These are phyloP conservation scores for Xestoiulus laeticollis DNA, from an alignment of 2,888 invertebrate genomes.

Conservation along the genomic window DNA sequence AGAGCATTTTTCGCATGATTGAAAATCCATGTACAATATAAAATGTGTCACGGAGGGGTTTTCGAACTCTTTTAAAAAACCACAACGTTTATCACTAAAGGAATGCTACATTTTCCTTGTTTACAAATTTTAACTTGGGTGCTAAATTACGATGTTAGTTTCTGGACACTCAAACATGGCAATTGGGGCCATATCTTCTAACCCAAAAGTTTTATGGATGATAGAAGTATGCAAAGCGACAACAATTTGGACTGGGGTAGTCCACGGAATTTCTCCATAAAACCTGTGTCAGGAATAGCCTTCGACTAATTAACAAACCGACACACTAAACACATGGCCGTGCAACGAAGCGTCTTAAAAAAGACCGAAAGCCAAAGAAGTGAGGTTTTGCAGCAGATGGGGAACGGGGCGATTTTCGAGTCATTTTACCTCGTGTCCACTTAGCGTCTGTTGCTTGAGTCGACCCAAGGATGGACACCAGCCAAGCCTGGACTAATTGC, in stretches of 20 bases:
- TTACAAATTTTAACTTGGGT: not conserved
- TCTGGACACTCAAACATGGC: not conserved
- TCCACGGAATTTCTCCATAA: not conserved
- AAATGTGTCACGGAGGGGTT: not conserved
- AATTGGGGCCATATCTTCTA: not conserved
- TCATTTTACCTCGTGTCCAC: slow-evolving; percentile 20
- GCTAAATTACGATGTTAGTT: not conserved
- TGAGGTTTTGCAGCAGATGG: slow-evolving; percentile 1
- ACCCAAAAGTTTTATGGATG: not conserved
- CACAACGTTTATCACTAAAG: not conserved
- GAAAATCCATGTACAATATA: not conserved
- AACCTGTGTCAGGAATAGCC: not conserved
- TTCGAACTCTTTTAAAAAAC: not conserved
- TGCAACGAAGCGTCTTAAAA: not conserved
- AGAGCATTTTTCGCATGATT: not conserved
- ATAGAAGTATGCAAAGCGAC: not conserved
- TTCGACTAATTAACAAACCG: not conserved
- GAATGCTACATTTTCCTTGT: slow-evolving; percentile 1
- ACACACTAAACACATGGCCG: slow-evolving; percentile 29
- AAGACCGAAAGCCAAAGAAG: slow-evolving; percentile 16
- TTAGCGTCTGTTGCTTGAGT: not conserved
- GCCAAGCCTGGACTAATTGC: slow-evolving; percentile 31
- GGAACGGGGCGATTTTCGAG: not conserved
- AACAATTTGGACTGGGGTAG: not conserved
- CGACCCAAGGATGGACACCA: slow-evolving; percentile 9